Conservation (phyloP, 2,888 invertebrate species). For the Hypolimnas misippus region DNA sequence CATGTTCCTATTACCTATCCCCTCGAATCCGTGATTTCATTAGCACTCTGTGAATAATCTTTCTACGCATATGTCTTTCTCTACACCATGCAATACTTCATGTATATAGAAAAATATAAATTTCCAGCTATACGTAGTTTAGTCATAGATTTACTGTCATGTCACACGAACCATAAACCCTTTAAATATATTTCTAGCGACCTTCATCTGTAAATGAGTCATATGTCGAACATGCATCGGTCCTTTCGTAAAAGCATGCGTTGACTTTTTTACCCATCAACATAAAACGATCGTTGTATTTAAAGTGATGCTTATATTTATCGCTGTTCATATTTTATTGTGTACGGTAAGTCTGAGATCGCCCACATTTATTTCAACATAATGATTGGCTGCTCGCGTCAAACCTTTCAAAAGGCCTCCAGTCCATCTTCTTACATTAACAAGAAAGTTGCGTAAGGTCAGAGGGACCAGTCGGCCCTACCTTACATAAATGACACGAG, state of each 20-base stretch:
- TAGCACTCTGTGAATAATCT: slow-evolving; percentile 83
- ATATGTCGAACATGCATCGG: slow-evolving; percentile 35
- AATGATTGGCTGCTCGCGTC: slow-evolving; percentile 51
- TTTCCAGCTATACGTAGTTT: slow-evolving; percentile 45
- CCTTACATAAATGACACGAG: slow-evolving; percentile 57
- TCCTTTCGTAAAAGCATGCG: slow-evolving; percentile 40
- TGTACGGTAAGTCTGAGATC: slow-evolving; percentile 43
- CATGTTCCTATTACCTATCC: slow-evolving; percentile 50
- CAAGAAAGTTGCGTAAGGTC: slow-evolving; percentile 60
- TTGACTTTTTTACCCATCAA: slow-evolving; percentile 36
- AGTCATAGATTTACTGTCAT: slow-evolving; percentile 37
- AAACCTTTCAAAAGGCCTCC: slow-evolving; percentile 54
- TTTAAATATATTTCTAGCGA: slow-evolving; percentile 24
- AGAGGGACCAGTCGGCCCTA: slow-evolving; percentile 53
- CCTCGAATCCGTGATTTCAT: slow-evolving; percentile 65
- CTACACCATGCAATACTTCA: slow-evolving; percentile 56
- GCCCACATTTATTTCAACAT: slow-evolving; percentile 48
- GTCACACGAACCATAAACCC: slow-evolving; percentile 34
- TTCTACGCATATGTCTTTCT: slow-evolving; percentile 46
- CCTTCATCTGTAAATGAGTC: slow-evolving; percentile 40
- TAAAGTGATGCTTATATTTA: slow-evolving; percentile 41
- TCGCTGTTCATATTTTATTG: slow-evolving; percentile 40
- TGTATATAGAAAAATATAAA: slow-evolving; percentile 44
- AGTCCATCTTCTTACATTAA: slow-evolving; percentile 53
- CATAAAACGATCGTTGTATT: slow-evolving; percentile 38